Evolutionary conservation across 2,113 vertebrate species (phyloP), one percentile per base, ranked within the genome.

Genomic region (Dipodomys spectabilis): DNA sequence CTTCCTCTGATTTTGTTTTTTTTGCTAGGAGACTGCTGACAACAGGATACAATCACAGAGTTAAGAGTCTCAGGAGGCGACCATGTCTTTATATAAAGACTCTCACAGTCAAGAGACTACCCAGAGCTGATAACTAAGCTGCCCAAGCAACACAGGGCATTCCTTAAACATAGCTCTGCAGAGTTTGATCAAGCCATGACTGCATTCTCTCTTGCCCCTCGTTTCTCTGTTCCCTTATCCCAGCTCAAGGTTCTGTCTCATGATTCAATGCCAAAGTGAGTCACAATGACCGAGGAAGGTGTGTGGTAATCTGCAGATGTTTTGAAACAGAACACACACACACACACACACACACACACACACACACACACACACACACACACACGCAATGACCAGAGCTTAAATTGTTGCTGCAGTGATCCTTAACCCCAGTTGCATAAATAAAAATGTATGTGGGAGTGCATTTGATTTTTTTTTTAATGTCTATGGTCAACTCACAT

Each of bases 271-370:
- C 44, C 84, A 74, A 64, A 90, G 30, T 49, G 64, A 95, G 57
- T 95, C 90, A 85, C 71, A 25, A 39, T 57, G 71, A 92, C 62
- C 0, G 1, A 64, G 82, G 68, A 93, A 95, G 73, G 19, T 69
- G 4, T 13, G 13, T 86, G n/a, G 28, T 49, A 91, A 94, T 65
- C 81, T 60, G 28, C 68, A 95, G 69, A 81, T 27, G n/a, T 82
- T 90, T 94, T 72, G 32, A 94, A 91, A 53, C 2, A 91, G 23
- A 94, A 89, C 91, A 73, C 80, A 53, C 18, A 68, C 53, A 35
- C 28, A 18, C 53, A 57, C 53, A 16, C 53, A 91, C 32, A 91
- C 86, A n/a, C 44, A 45, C 45, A 57, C 53, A 57, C 53, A 57
- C 53, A 57, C 53, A 57, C 53, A 57, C 53, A 57, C 53, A 57